Conservation (phyloP, 2,113 vertebrate genomes). For the Carassius auratus region DNA sequence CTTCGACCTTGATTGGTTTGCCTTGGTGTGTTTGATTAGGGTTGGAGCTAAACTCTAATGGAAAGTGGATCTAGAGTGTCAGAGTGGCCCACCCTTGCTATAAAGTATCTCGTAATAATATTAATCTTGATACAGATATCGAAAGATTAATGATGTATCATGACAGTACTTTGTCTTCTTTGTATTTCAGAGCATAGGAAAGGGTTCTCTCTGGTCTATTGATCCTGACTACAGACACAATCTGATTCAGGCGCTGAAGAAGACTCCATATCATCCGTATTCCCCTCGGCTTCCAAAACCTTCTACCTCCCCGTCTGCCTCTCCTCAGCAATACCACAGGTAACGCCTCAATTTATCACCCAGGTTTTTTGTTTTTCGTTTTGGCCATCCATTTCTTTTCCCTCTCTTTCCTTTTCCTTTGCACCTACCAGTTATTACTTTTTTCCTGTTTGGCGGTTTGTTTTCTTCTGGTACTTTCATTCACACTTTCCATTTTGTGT, state of each 20-base stretch:
- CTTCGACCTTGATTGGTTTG: neutral
- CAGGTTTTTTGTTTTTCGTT: conserved; percentile 39
- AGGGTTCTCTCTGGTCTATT: conserved; percentile 98
- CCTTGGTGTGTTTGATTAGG: neutral
- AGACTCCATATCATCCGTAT: conserved; percentile 96
- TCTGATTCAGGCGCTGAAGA: conserved; percentile 98
- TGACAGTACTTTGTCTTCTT: neutral
- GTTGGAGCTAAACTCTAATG: neutral
- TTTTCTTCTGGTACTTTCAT: conserved; percentile 3
- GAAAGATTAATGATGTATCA: neutral
- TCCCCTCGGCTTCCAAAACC: conserved; percentile 79
- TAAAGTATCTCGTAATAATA: neutral
- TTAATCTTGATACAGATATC: neutral
- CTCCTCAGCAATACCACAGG: conserved; percentile 51
- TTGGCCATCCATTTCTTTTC: conserved; percentile 24
- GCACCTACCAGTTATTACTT: neutral
- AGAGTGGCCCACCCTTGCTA: neutral
- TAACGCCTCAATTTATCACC: conserved; percentile 33
- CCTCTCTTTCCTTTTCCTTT: conserved; percentile 6
- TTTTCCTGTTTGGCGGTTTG: neutral
- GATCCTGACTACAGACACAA: conserved; percentile 98
- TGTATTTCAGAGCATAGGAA: conserved; percentile 88
- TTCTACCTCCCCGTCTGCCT: conserved; percentile 76
- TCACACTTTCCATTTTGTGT: conserved; percentile 21
- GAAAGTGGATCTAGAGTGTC: neutral